phyloP scores from a whole-genome alignment of 2,888 invertebrate genomes.

The Leptinotarsa rubiginosa region DNA sequence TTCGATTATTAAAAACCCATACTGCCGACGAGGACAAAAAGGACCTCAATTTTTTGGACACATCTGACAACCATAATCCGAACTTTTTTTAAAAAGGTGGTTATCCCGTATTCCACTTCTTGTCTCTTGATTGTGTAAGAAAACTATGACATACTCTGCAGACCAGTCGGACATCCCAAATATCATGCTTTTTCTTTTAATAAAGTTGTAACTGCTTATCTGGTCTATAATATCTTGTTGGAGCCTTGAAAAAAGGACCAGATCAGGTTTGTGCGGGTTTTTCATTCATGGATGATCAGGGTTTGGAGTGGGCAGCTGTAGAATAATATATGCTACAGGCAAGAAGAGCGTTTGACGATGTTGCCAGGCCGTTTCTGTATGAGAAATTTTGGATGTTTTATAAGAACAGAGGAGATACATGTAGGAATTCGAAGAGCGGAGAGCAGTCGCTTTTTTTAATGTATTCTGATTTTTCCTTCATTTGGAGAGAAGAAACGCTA shows the following conservation, averaged over 20 bases:
- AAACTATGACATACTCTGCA: constrained; percentile 11
- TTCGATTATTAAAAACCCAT: constrained; percentile 7
- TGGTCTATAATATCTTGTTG: constrained; percentile 17
- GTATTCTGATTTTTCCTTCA: no score
- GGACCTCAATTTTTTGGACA: constrained; percentile 13
- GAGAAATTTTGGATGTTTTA: background rate
- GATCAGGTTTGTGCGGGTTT: background rate
- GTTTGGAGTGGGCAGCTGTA: background rate
- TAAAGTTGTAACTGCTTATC: constrained; percentile 12
- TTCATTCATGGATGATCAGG: background rate
- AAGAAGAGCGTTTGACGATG: constrained; percentile 9
- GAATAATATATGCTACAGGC: constrained; percentile 18
- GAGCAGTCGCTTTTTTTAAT: no score
- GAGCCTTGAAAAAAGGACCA: constrained; percentile 10
- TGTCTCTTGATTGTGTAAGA: constrained; percentile 14
- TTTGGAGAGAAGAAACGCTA: no score
- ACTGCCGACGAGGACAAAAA: background rate
- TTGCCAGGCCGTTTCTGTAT: background rate
- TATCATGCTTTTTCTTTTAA: background rate
- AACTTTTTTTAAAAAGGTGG: constrained; percentile 3
- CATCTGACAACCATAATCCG: constrained; percentile 31
- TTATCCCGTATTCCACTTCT: constrained; percentile 22
- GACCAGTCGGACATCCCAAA: constrained; percentile 4
- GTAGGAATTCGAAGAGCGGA: background rate
- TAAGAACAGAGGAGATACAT: background rate